These are phyloP conservation scores for Tetanocera ferruginea DNA, from an alignment of 2,888 invertebrate genomes.

Conservation along the genomic window DNA sequence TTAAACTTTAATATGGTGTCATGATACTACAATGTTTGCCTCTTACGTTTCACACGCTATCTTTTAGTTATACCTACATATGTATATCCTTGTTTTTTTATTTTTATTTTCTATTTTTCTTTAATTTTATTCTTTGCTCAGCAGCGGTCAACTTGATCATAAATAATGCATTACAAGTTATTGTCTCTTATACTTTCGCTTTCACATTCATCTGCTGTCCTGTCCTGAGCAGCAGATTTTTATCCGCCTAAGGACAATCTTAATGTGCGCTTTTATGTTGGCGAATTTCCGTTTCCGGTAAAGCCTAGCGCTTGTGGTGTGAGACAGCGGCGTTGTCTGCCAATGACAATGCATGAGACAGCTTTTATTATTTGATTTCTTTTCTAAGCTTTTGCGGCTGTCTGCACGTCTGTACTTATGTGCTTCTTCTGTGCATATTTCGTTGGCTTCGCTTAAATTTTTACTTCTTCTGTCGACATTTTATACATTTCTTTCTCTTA, in stretches of 20 bases:
- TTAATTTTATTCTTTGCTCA: background rate
- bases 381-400: background rate
- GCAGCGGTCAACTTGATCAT: conserved; percentile 60
- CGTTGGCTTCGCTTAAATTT: background rate
- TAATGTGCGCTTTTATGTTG: conserved; percentile 56
- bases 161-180: conserved; percentile 57
- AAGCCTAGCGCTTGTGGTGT: background rate
- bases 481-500: background rate
- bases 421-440: too few species aligned
- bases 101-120: conserved; percentile 35
- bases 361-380: background rate
- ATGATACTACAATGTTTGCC: background rate
- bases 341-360: background rate
- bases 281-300: conserved; percentile 58
- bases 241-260: background rate
- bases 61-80: background rate
- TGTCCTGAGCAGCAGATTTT: background rate
- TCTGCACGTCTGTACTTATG: background rate
- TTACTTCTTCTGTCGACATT: background rate
- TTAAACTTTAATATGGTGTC: background rate
- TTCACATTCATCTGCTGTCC: too few species aligned
- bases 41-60: too few species aligned
- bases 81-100: too few species aligned
- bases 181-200: background rate
- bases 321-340: background rate